These are phyloP conservation scores for Xanthostigma xanthostigma DNA, from an alignment of 2,888 invertebrate genomes.

Conservation along the genomic window DNA sequence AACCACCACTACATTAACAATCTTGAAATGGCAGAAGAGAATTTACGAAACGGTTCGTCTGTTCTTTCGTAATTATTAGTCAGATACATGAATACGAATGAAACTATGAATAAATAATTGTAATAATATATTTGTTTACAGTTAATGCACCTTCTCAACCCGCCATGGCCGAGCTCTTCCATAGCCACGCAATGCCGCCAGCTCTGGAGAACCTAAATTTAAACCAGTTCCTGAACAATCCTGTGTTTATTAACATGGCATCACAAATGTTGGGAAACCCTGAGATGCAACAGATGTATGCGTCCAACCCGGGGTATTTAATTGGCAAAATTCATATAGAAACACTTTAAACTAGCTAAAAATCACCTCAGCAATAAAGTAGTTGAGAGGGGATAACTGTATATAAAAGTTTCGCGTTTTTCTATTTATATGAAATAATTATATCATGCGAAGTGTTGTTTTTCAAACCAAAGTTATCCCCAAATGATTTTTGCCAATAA, in stretches of 20 bases:
- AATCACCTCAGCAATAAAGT: too few species aligned
- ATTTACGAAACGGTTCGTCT: constrained; percentile 19
- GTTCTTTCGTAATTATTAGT: constrained; percentile 10
- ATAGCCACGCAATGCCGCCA: neutral
- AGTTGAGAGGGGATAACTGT: too few species aligned
- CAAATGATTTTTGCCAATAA: too few species aligned
- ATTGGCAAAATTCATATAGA: neutral
- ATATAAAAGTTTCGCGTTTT: too few species aligned
- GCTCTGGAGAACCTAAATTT: constrained; percentile 32
- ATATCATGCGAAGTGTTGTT: too few species aligned
- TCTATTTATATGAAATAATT: too few species aligned
- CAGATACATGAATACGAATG: constrained; percentile 7
- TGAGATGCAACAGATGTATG: constrained; percentile 56
- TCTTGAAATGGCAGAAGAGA: constrained; percentile 66
- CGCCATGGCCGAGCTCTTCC: too few species aligned
- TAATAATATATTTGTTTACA: constrained; percentile 7
- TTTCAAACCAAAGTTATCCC: too few species aligned
- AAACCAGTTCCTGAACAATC: constrained; percentile 59
- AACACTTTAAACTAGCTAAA: too few species aligned
- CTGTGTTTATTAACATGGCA: constrained; percentile 71
- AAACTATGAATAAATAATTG: neutral
- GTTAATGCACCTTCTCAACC: constrained; percentile 14
- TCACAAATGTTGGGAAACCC: constrained; percentile 75
- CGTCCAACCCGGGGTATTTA: constrained; percentile 4
- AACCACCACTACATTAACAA: constrained; percentile 85